Conservation (phyloP, 2,113 vertebrate species). For the Bufo bufo region DNA sequence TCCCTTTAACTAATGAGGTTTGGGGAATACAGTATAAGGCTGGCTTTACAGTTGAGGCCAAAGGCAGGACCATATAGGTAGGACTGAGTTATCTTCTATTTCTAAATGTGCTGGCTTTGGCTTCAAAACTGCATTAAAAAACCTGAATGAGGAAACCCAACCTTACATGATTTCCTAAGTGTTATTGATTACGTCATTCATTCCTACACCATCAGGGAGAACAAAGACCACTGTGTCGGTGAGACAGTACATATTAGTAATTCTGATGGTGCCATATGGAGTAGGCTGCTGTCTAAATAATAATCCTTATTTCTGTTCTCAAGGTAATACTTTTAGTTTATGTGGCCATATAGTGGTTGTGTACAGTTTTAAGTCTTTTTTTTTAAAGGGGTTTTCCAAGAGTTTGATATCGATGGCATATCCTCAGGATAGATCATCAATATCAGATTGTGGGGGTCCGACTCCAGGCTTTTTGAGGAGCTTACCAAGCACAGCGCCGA, state of each 20-base stretch:
- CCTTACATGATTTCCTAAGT: not conserved
- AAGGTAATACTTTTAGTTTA: not conserved
- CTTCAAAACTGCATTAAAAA: not conserved
- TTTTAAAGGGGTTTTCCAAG: not conserved
- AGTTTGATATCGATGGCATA: no score
- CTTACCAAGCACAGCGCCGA: no score
- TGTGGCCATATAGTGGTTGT: not conserved
- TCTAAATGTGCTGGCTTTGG: no score
- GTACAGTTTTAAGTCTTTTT: not conserved
- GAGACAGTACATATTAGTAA: not conserved
- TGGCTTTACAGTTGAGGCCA: no score
- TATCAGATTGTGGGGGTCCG: no score
- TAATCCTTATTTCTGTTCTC: not conserved
- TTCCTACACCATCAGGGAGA: not conserved
- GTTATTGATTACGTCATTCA: slow-evolving; percentile 10
- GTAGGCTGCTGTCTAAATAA: not conserved
- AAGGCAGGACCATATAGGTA: no score
- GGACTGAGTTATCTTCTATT: no score
- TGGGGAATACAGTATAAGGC: no score
- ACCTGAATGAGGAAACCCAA: not conserved
- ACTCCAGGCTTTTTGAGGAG: no score
- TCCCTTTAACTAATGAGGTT: no score
- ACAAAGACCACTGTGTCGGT: not conserved
- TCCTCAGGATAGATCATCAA: no score
- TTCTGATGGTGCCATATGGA: not conserved